phyloP scores from a whole-genome alignment of 2,888 invertebrate genomes.

The Stomorhina lunata region DNA sequence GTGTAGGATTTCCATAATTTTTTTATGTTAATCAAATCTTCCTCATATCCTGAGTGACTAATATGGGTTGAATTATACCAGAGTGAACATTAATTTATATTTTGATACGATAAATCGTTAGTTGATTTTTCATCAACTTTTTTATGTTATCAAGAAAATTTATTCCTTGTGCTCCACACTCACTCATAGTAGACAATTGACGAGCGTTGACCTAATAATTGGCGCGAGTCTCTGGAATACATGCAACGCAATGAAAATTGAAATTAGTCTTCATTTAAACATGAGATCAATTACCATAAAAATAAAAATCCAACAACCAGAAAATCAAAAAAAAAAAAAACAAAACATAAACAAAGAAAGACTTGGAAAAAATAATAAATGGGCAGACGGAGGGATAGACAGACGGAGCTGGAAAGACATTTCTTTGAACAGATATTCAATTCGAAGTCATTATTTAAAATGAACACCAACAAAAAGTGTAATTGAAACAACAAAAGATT shows the following conservation, averaged over 20 bases:
- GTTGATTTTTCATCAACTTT: slow-evolving; percentile 50
- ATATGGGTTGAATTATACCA: neutral
- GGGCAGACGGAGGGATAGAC: neutral
- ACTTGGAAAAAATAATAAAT: neutral
- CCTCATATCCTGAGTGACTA: too few relatives aligned
- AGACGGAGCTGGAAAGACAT: neutral
- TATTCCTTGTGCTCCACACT: neutral
- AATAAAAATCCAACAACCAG: slow-evolving; percentile 17
- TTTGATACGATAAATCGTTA: slow-evolving; percentile 47
- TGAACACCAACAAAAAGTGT: slow-evolving; percentile 19
- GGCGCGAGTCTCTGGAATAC: slow-evolving; percentile 29
- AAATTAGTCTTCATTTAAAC: slow-evolving; percentile 58
- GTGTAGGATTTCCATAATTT: too few relatives aligned
- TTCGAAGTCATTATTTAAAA: neutral
- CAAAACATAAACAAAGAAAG: neutral
- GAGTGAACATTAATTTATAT: neutral
- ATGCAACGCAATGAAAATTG: neutral
- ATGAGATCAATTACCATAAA: slow-evolving; percentile 61
- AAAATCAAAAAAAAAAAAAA: too few relatives aligned
- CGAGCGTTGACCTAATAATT: slow-evolving; percentile 64
- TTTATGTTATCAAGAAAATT: neutral
- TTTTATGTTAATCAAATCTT: too few relatives aligned
- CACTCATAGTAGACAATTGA: slow-evolving; percentile 47
- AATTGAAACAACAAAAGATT: slow-evolving; percentile 53
- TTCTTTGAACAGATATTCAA: neutral